These are phyloP conservation scores for Leptobrachium ailaonicum DNA, from an alignment of 2,113 vertebrate genomes.

Conservation along the genomic window DNA sequence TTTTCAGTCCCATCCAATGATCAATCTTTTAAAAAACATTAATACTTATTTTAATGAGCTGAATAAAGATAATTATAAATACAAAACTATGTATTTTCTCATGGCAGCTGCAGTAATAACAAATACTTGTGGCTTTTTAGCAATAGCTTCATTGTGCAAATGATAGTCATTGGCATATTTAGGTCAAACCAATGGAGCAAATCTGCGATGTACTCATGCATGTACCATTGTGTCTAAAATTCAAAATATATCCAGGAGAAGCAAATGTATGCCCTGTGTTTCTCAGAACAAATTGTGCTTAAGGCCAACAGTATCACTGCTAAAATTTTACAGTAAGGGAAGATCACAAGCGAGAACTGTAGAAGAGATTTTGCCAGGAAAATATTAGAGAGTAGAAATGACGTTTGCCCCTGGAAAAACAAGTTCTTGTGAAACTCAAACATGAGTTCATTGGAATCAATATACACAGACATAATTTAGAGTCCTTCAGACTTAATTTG, in stretches of 20 bases:
- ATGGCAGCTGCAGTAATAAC: slow-evolving; percentile 5
- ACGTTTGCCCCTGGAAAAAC: slow-evolving; percentile 6
- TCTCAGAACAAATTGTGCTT: slow-evolving; percentile 38
- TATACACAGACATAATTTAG: no score
- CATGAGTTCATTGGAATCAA: no score
- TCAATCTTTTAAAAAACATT: no score
- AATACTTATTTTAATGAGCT: neutral
- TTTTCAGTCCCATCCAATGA: no score
- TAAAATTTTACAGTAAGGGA: slow-evolving; percentile 24
- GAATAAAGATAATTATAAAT: neutral
- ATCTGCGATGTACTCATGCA: slow-evolving; percentile 42
- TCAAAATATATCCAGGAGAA: slow-evolving; percentile 13
- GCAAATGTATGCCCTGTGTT: slow-evolving; percentile 24
- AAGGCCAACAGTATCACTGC: slow-evolving; percentile 26
- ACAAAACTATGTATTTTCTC: neutral
- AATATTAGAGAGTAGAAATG: slow-evolving; percentile 7
- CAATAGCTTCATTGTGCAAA: slow-evolving; percentile 33
- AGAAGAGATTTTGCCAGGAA: neutral
- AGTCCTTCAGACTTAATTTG: no score
- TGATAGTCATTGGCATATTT: slow-evolving; percentile 47
- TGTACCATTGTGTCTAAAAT: slow-evolving; percentile 39
- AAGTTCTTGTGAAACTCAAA: neutral
- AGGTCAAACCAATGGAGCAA: slow-evolving; percentile 37
- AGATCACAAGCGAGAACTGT: slow-evolving; percentile 16
- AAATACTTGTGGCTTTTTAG: slow-evolving; percentile 22